phyloP scores from a whole-genome alignment of 2,113 vertebrate species.

The Spea bombifrons region DNA sequence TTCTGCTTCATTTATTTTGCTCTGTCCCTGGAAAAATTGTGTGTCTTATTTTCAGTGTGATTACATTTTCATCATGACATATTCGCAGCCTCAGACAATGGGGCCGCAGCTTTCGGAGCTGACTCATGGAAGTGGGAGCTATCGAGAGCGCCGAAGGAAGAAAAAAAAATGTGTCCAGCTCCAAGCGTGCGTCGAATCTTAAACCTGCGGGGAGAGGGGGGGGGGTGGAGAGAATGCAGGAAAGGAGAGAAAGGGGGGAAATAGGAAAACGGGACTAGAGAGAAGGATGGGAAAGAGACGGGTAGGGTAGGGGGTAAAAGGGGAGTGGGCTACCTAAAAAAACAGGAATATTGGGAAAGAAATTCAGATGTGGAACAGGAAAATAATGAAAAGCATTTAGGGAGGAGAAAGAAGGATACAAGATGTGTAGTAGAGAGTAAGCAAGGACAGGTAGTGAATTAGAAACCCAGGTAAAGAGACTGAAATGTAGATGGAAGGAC shows the following conservation, averaged over 20 bases:
- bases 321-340: not conserved
- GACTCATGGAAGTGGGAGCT: slow-evolving; percentile 46
- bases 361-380: not conserved
- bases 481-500: not conserved
- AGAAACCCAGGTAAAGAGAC: not conserved
- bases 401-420: slow-evolving; percentile 14
- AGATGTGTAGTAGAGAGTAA: not conserved
- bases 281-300: not conserved
- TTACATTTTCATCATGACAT: slow-evolving; percentile 49
- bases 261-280: not conserved
- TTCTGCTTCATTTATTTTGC: slow-evolving; percentile 49
- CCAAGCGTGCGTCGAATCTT: slow-evolving; percentile 30
- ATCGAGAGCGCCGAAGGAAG: slow-evolving; percentile 23
- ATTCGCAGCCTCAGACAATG: slow-evolving; percentile 47
- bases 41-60: slow-evolving; percentile 50
- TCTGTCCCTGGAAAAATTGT: slow-evolving; percentile 49
- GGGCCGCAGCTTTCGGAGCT: slow-evolving; percentile 32
- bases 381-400: slow-evolving; percentile 29
- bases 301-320: slow-evolving; percentile 22
- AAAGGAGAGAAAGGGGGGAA: not conserved
- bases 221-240: not conserved
- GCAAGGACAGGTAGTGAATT: not conserved
- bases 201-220: slow-evolving; percentile 5
- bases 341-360: slow-evolving; percentile 22
- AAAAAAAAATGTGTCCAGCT: slow-evolving; percentile 35